A percentile compares a stretch with the other conserved stretches of the same genome.
Conservation (phyloP, 2,888 invertebrate species). For the Ectobius pallidus region DNA sequence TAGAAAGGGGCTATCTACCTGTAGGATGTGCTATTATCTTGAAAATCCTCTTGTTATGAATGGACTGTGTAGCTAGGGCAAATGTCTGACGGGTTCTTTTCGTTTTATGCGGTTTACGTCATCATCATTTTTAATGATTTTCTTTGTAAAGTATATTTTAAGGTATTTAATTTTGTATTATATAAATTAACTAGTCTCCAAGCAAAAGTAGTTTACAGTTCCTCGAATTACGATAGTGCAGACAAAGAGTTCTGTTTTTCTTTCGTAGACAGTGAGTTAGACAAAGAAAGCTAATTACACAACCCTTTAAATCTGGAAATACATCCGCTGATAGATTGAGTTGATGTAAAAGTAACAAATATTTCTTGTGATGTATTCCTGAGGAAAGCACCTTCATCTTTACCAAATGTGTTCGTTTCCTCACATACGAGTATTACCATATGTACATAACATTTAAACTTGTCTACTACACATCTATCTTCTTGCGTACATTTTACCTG, state of each 20-base stretch:
- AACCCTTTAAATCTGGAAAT: not conserved
- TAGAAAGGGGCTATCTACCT: not conserved
- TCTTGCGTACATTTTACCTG: too few relatives aligned
- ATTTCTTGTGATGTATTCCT: too few relatives aligned
- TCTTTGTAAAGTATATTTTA: conserved; percentile 15
- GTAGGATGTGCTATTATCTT: conserved; percentile 3
- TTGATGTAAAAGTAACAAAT: too few relatives aligned
- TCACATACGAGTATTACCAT: too few relatives aligned
- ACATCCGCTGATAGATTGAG: not conserved
- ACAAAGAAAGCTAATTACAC: not conserved
- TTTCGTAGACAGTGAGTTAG: not conserved
- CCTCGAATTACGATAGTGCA: conserved; percentile 1
- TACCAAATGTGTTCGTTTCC: too few relatives aligned
- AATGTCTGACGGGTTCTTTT: not conserved
- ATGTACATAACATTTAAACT: too few relatives aligned
- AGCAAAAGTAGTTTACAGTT: not conserved
- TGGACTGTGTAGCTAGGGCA: conserved; percentile 12
- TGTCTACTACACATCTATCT: too few relatives aligned
- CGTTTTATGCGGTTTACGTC: conserved; percentile 11
- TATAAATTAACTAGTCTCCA: conserved; percentile 1
- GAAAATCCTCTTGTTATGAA: conserved; percentile 7
- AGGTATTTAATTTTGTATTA: not conserved
- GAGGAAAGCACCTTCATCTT: too few relatives aligned
- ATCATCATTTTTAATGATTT: not conserved
- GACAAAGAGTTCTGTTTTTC: not conserved